Base-by-base conservation (phyloP, 30 jellyfish, hydroid and myxozoan genomes). In the Aurelia coerulea region DNA sequence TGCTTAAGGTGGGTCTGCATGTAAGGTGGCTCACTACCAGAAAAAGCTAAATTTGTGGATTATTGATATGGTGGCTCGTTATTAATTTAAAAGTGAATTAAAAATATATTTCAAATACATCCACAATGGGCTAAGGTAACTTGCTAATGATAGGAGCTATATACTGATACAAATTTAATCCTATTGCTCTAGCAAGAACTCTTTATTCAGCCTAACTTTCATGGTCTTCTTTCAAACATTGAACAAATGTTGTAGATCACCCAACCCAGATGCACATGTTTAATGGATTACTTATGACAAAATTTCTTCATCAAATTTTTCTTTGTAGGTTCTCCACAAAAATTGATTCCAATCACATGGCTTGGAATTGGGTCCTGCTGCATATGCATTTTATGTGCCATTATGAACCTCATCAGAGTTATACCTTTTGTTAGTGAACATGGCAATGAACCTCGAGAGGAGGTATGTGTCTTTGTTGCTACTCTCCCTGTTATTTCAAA, bases 361-460 rank as follows among this genome's bases (percentile, higher is more conserved):
- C 18, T 53, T 32, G 96, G 94, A 19, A 51, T 79, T 10, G 60
- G 75, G 1, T 83, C 96, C 23, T 77, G 83, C 46, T 65, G 89
- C 8, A 77, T 94, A 31, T 65, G 88, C 13, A 34, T 76, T 1
- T 62, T 81, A 62, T 94, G 99, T 74, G 90, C 87, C 13, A 4
- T 84, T 9, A 77, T 88, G 70, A 94, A 94, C 66, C 74, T 94
- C 14, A 65, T 94, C 19, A 71, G 97, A 62, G 89, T 88, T 31
- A 88, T 88, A 7, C 97, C 97, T 1, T 94, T 94, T 74, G 56
- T 88, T 2, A 88, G 86, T 79, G 96, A 86, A 64, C 97, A 93
- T 82, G 91, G 95, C 9, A 66, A 70, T 66, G 95, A 84, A 46
- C 88, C 92, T 12, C 88, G 66, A 34, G 90, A 89, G 51, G 97